Conservation (phyloP, 2,888 invertebrate genomes). For the Trichogramma dendrolimi region DNA sequence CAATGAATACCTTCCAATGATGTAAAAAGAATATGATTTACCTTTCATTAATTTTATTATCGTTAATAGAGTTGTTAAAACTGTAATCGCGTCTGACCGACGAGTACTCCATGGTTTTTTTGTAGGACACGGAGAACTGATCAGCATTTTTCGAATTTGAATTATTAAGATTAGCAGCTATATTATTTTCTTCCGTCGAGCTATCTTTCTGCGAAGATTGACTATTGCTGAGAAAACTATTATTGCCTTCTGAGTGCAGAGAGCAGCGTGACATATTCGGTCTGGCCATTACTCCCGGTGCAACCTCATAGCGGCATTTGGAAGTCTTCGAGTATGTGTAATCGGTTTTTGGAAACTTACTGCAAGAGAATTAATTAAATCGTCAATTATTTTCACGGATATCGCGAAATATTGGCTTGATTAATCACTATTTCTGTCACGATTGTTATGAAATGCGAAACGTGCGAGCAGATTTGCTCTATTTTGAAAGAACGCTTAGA, state of each 20-base stretch:
- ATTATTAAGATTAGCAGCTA: background rate
- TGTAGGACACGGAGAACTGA: conserved; percentile 33
- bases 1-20: conserved; percentile 7
- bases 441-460: too few species aligned
- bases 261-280: conserved; percentile 86
- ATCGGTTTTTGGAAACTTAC: conserved; percentile 85
- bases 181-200: conserved; percentile 11
- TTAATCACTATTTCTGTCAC: too few species aligned
- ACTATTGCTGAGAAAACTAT: conserved; percentile 30
- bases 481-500: too few species aligned
- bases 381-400: too few species aligned
- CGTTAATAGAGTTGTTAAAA: conserved; percentile 29
- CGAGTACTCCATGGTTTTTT: conserved; percentile 39
- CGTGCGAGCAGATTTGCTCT: too few species aligned
- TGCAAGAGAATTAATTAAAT: conserved; percentile 49
- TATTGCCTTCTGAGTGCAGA: conserved; percentile 41
- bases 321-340: conserved; percentile 83
- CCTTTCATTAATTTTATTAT: conserved; percentile 28
- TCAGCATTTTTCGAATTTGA: conserved; percentile 10
- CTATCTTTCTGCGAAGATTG: conserved; percentile 23
- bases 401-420: too few species aligned
- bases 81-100: conserved; percentile 37
- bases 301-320: conserved; percentile 74
- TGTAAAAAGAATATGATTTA: conserved; percentile 11
- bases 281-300: conserved; percentile 76